Conservation (phyloP, 2,888 invertebrate species). For the Papilio demoleus region DNA sequence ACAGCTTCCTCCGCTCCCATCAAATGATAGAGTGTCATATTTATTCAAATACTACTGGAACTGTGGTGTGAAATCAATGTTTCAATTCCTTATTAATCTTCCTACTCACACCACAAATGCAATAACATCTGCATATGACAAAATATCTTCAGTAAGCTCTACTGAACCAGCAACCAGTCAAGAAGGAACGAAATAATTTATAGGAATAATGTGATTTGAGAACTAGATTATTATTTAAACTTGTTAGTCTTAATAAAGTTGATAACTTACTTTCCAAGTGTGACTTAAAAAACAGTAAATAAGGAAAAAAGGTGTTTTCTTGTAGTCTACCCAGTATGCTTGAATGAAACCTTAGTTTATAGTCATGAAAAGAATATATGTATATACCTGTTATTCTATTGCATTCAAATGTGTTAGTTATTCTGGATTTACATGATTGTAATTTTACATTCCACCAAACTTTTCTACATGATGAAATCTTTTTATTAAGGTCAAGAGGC, state of each 20-base stretch:
- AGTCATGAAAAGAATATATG: no score
- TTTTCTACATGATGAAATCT: no score
- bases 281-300: background rate
- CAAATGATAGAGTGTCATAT: conserved; percentile 83
- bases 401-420: no score
- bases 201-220: background rate
- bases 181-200: conserved; percentile 54
- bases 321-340: conserved; percentile 44
- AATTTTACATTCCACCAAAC: no score
- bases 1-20: conserved; percentile 86
- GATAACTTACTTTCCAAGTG: conserved; percentile 5
- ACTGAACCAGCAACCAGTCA: conserved; percentile 58
- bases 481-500: no score
- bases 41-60: conserved; percentile 88
- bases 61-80: conserved; percentile 85
- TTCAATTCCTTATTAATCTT: conserved; percentile 84
- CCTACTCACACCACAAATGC: conserved; percentile 84
- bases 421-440: no score
- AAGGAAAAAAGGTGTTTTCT: background rate
- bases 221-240: conserved; percentile 13
- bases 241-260: conserved; percentile 1
- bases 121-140: conserved; percentile 77
- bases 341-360: no score
- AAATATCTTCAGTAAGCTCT: conserved; percentile 78
- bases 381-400: no score